These are phyloP conservation scores for Pammene fasciana DNA, from an alignment of 2,888 invertebrate genomes.

Conservation along the genomic window DNA sequence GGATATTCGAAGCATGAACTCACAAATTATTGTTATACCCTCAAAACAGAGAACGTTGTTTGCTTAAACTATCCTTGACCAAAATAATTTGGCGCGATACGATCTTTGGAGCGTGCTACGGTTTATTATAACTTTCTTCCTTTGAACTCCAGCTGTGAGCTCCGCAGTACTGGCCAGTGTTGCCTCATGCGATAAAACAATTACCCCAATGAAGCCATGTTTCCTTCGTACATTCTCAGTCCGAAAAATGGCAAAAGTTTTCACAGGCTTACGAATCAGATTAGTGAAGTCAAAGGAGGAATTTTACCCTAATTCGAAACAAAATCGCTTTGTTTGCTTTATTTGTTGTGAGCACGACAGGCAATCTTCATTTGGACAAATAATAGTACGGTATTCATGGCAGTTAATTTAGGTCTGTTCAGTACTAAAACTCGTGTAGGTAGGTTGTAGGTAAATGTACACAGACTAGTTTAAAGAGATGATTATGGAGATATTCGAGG, in stretches of 20 bases:
- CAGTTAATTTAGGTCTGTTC: conserved; percentile 32
- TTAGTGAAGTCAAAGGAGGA: conserved; percentile 41
- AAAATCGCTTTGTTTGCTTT: conserved; percentile 41
- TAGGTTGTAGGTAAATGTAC: conserved; percentile 1
- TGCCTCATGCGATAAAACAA: conserved; percentile 82
- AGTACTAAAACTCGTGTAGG: background rate
- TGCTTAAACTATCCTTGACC: conserved; percentile 75
- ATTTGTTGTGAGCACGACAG: conserved; percentile 37
- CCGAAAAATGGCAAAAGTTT: conserved; percentile 53
- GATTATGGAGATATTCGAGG: background rate
- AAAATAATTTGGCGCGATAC: conserved; percentile 75
- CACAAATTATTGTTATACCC: conserved; percentile 58
- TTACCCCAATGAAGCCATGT: conserved; percentile 74
- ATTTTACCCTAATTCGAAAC: conserved; percentile 39
- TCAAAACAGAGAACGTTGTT: conserved; percentile 63
- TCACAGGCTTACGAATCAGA: conserved; percentile 41
- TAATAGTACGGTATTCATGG: conserved; percentile 26
- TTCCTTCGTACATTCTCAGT: conserved; percentile 61
- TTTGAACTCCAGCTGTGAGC: conserved; percentile 65
- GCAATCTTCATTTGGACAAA: conserved; percentile 37
- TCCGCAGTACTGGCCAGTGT: conserved; percentile 59
- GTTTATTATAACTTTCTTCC: conserved; percentile 75
- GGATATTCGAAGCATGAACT: conserved; percentile 49
- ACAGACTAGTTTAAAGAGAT: background rate
- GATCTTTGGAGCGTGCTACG: conserved; percentile 71